phyloP scores from a whole-genome alignment of 2,113 vertebrate species.

The Gallinago jamesoni region DNA sequence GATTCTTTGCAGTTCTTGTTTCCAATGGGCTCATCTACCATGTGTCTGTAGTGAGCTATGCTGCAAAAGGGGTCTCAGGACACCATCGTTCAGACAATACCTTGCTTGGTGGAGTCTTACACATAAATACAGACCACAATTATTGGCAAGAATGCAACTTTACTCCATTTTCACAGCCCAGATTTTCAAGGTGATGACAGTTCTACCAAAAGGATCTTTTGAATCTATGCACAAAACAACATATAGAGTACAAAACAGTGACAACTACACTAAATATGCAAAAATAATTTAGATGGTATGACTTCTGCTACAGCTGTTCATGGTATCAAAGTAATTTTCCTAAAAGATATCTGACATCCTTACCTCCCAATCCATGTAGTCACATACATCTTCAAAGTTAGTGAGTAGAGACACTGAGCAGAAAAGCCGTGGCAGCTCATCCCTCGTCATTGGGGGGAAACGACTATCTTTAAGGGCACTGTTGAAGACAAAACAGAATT shows the following conservation, averaged over 20 bases:
- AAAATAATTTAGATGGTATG: neutral
- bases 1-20: neutral
- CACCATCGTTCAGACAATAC: neutral
- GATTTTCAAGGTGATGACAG: neutral
- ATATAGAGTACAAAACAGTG: neutral
- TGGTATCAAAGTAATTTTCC: neutral
- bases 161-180: neutral
- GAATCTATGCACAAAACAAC: neutral
- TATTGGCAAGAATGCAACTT: neutral
- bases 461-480: slow-evolving; percentile 99
- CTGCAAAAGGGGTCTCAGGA: neutral
- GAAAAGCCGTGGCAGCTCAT: slow-evolving; percentile 99
- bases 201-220: neutral
- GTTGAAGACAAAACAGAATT: slow-evolving; percentile 74
- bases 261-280: neutral
- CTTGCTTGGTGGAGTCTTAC: neutral
- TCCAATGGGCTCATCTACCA: neutral
- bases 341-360: slow-evolving; percentile 43
- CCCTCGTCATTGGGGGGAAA: slow-evolving; percentile 99
- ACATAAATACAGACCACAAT: neutral
- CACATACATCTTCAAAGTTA: slow-evolving; percentile 99
- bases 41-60: rapidly evolving
- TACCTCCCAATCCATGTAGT: slow-evolving; percentile 99
- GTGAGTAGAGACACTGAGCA: slow-evolving; percentile 99
- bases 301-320: neutral